phyloP scores from a whole-genome alignment of 2,113 vertebrate genomes.

The Eira barbara region DNA sequence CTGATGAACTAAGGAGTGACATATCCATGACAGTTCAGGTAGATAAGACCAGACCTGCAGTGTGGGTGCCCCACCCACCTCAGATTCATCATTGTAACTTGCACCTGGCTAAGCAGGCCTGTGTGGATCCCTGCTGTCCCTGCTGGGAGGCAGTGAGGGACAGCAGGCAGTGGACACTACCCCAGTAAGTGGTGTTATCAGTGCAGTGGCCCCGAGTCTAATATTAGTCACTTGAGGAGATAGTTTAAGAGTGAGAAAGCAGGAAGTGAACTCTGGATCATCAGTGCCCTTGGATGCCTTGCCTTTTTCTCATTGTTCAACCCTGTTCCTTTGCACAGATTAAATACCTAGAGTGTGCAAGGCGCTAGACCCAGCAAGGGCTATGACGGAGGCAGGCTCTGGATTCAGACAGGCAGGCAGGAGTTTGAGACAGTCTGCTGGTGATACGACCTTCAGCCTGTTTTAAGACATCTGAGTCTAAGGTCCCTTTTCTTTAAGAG shows the following conservation, averaged over 20 bases:
- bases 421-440: neutral
- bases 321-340: neutral
- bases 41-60: neutral
- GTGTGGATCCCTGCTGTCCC: neutral
- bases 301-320: neutral
- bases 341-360: neutral
- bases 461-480: neutral
- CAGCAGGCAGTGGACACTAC: neutral
- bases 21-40: neutral
- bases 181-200: neutral
- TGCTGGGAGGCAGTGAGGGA: neutral
- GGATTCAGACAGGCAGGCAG: neutral
- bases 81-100: neutral
- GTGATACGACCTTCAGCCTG: neutral
- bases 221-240: conserved; percentile 11
- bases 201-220: neutral
- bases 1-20: neutral
- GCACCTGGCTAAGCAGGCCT: neutral
- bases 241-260: neutral
- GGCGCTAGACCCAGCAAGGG: neutral
- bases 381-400: neutral
- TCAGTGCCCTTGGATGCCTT: neutral
- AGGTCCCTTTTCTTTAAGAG: neutral
- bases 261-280: neutral
- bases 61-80: neutral